Base-by-base conservation (phyloP, 2,113 vertebrate species). In the Candoia aspera region DNA sequence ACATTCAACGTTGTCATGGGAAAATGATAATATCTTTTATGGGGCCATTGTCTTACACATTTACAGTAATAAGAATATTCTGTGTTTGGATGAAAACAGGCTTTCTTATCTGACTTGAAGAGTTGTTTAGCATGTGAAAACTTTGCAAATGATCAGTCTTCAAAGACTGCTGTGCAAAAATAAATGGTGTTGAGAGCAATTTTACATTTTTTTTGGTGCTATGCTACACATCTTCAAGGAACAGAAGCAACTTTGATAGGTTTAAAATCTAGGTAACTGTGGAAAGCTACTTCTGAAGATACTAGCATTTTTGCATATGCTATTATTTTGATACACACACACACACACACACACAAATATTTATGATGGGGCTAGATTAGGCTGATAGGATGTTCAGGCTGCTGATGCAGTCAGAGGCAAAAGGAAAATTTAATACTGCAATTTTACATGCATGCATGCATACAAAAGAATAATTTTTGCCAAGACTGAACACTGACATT, bases 1-100 rank as follows among this genome's bases (percentile, higher is more conserved):
- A 83, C 62, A 59, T 42, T 79, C 37, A 23, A 10, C 83, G 86
- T 83, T 58, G 46, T 37, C 64, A 86, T 87, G 49, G 11, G 29
- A 59, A 59, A 55, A 37, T 87, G 54, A 84, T 89, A 54, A n/a
- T 53, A 87, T 90, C 54, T 92, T 87, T 87, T 79, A 90, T 87
- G 60, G 62, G 84, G 24, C 64, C 55, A 79, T 92, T 92, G 55
- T 58, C 29, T 91, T 55, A 64, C 26, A 33, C 37, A 79, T 9
- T 68, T 86, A 60, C 84, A 91, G 37, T 15, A 85, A 64, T 62
- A 62, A 62, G 57, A 3, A 6, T 49, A 29, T 10, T 84, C 13
- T 21, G 21, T 0, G 26, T 46, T 59, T 90, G n/a, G 26, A 37
- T 73, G 24, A 73, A 17, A 87, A 87, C 73, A 11, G 84, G 49